Base-by-base conservation (phyloP, 2,797 vertebrate genomes). In the Meda fulgida region DNA sequence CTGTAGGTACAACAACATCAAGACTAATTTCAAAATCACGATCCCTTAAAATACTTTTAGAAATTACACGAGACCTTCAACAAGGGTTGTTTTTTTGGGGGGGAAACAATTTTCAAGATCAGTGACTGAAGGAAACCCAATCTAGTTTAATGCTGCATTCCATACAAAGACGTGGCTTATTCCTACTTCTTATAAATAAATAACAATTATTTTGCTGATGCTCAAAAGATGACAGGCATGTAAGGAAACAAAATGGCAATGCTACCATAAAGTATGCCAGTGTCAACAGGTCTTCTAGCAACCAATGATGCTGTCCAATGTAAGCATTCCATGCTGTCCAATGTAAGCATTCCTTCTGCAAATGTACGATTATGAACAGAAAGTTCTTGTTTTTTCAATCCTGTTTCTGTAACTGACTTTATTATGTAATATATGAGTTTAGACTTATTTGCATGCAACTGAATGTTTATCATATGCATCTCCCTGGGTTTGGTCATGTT, bases 101-200 rank as follows among this genome's bases (percentile, higher is more conserved):
- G 43, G 21, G 43, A 46, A 14, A 9, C 3, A 21, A 46, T 31
- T 46, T 43, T 66, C 40, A 46, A 21, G 38, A 66, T 26, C 10
- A 23, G 18, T 16, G 58, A 65, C 19, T 13, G n/a, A 78, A 78
- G 48, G 23, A 78, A 78, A 78, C 19, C 53, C 53, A 77, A 38
- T 77, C 6, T 21, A 34, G 3, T 8, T 77, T n/a, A 77, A 38
- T 14, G 13, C 1, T 77, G 18, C 10, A 3, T 31, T 53, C 1
- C 19, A 75, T 53, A 34, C 11, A 75, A 75, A 75, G 19, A 51
- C 16, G 2, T 11, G 26, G 2, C 29, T 7, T 53, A 34, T 75
- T 23, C 46, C 70, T 4, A 34, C 8, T 34, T 21, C 19, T 36
- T 55, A 11, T 36, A 21, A 53, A 34, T 75, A 36, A 34, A 53